Percentiles rank a stretch among this genome's conserved stretches.
phyloP scores from a whole-genome alignment of 2,888 invertebrate species.

The Conus canariensis region DNA sequence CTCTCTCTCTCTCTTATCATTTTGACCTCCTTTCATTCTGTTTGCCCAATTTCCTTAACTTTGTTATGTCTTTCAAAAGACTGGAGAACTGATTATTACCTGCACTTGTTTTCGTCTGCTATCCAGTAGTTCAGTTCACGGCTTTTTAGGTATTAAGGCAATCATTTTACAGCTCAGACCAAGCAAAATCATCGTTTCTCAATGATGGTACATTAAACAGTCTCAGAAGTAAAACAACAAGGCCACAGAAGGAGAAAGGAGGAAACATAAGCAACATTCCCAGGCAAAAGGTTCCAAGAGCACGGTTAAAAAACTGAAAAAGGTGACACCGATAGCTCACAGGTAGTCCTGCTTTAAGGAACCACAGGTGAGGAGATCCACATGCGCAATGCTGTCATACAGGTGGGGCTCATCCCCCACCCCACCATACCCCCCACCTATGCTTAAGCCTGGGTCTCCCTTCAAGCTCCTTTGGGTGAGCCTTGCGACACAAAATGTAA shows the following conservation, averaged over 20 bases:
- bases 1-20: no score
- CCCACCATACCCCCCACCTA: slow-evolving; percentile 27
- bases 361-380: slow-evolving; percentile 10
- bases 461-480: slow-evolving; percentile 23
- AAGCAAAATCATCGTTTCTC: no score
- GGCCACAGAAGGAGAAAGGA: background rate
- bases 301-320: background rate
- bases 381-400: slow-evolving; percentile 40
- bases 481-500: background rate
- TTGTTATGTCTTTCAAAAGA: no score
- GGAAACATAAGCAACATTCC: background rate
- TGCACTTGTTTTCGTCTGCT: no score
- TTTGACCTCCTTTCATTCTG: no score
- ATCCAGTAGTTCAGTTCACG: no score
- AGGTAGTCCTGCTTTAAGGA: background rate
- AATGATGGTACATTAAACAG: no score
- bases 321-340: slow-evolving; percentile 24
- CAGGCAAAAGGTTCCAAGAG: background rate
- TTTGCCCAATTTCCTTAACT: no score
- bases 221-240: no score
- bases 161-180: no score
- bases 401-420: slow-evolving; percentile 22
- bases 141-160: no score
- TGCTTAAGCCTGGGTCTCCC: background rate
- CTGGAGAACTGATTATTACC: no score